Percentiles rank a stretch among this genome's conserved stretches.
Conservation (phyloP, 2,113 vertebrate species). For the Tychaedon coryphoeus region DNA sequence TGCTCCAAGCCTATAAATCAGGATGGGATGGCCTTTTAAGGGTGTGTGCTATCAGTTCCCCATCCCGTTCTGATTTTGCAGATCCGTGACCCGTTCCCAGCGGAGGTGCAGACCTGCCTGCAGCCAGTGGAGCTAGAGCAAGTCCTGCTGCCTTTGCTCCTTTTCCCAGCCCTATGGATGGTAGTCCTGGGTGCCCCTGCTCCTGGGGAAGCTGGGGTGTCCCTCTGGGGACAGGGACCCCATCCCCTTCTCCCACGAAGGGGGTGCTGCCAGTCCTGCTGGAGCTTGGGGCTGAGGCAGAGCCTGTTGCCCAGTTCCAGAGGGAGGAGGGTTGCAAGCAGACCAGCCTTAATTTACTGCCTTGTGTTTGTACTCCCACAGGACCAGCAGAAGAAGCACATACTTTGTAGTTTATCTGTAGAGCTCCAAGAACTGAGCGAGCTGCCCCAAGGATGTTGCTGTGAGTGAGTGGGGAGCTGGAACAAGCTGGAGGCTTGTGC, state of each 20-base stretch:
- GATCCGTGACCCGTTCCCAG: neutral
- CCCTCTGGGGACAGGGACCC: neutral
- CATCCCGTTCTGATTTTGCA: neutral
- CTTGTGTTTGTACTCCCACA: neutral
- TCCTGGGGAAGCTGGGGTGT: neutral
- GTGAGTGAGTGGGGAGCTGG: neutral
- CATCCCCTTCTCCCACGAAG: neutral
- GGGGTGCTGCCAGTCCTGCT: neutral
- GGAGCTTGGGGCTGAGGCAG: neutral
- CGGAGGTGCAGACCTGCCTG: neutral
- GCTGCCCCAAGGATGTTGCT: neutral
- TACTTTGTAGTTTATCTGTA: neutral
- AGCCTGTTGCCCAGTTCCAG: neutral
- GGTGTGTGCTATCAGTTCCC: neutral
- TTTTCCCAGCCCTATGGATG: neutral
- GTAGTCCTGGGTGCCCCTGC: neutral
- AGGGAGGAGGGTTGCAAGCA: neutral
- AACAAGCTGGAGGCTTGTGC: neutral
- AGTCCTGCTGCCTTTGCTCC: fast-evolving
- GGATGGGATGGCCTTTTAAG: neutral
- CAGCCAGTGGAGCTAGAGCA: neutral
- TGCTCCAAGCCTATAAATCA: neutral
- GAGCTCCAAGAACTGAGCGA: neutral
- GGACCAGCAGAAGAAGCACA: neutral
- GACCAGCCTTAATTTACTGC: neutral